Base-by-base conservation (phyloP, 2,797 vertebrate genomes). In the Neomorphus geoffroyi region DNA sequence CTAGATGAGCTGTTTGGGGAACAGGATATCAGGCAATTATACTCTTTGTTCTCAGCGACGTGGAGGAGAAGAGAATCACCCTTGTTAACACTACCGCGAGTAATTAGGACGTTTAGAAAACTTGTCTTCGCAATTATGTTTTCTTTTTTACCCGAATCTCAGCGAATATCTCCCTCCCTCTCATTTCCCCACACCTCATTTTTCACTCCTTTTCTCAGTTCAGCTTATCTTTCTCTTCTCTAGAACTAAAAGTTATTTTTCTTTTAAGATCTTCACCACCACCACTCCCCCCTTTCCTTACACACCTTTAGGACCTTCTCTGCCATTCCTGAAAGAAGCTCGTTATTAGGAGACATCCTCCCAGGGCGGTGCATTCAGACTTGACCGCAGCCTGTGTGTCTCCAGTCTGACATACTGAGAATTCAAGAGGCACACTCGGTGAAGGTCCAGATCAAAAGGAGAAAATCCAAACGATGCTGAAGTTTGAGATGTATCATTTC, bases 41-140 rank as follows among this genome's bases (percentile, higher is more conserved):
- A 32, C 15, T 26, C 21, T 35, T 73, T 37, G 15, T 78, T 61
- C 35, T 10, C 60, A 82, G 53, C 1, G 1, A 39, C 2, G 8
- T 3, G 9, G 18, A 9, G 9, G 10, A 80, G 33, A 73, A n/a
- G 18, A 75, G 18, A 74, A 61, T 37, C 11, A 3, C 6, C 3
- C 11, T 32, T 32, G 1, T 17, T 19, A 88, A 35, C 16, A 43
- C 35, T 8, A 23, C 10, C 0, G 1, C 0, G 3, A 70, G 23
- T 22, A 21, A 33, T 23, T 7, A 46, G 45, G 9, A 37, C 13
- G 24, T 24, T 37, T 7, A 61, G 50, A 80, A 77, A 72, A 26
- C 43, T 50, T 32, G 32, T 43, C 0, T 0, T 32, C 65, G 46
- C 37, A 71, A 48, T 12, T 39, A 2, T 24, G 11, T 46, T 69